phyloP scores from a whole-genome alignment of 2,797 vertebrate genomes.

The Dromococcyx pavoninus region DNA sequence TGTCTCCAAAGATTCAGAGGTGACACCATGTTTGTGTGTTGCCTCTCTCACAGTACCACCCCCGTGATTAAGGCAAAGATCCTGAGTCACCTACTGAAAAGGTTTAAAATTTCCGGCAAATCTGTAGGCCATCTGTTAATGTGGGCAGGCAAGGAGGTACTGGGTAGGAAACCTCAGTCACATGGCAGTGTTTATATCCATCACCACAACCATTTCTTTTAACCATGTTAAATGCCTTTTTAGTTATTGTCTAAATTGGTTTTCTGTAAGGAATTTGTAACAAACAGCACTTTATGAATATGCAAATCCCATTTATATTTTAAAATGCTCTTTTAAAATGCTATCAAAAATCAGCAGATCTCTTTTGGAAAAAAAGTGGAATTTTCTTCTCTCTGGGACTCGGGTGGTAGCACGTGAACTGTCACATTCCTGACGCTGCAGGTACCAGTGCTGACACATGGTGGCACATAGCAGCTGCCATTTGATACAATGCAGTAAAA shows the following conservation, averaged over 20 bases:
- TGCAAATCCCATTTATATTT: background rate
- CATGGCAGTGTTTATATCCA: background rate
- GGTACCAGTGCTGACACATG: background rate
- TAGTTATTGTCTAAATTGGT: background rate
- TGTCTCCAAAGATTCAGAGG: slow-evolving; percentile 7
- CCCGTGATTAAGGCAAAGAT: background rate
- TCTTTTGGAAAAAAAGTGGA: background rate
- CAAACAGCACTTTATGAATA: background rate
- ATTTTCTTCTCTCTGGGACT: background rate
- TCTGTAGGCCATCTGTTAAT: background rate
- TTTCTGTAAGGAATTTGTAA: background rate
- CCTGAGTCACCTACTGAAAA: slow-evolving; percentile 2
- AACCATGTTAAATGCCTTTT: background rate
- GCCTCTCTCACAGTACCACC: background rate
- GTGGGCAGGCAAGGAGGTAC: background rate
- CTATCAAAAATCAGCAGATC: background rate
- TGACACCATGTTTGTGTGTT: background rate
- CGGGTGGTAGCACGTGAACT: background rate
- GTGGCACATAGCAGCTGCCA: slow-evolving; percentile 28
- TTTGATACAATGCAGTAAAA: background rate
- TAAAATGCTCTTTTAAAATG: background rate
- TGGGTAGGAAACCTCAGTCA: background rate
- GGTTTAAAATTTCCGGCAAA: background rate
- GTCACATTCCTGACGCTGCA: background rate
- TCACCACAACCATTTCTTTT: background rate